Base-by-base conservation (phyloP, 2,113 vertebrate genomes). In the Stegostoma tigrinum region DNA sequence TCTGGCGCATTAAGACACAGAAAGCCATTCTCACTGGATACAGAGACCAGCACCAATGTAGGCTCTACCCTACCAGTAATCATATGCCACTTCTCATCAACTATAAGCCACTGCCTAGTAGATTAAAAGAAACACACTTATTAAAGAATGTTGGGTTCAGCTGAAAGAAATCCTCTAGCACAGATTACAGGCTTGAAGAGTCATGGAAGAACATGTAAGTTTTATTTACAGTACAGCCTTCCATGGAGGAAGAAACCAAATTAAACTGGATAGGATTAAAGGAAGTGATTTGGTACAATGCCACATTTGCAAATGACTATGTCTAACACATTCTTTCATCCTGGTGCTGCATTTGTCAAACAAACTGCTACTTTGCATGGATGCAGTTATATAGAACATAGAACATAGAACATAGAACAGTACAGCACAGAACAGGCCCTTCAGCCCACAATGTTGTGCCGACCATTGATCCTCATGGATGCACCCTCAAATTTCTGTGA, bases 11-110 rank as follows among this genome's bases (percentile, higher is more conserved):
- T 97, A 38, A 99, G 96, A 93, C 95, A 68, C 67, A 98, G 94
- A 4, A 96, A 83, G 0, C 97, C 97, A 0, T 97, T 64, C 8
- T 98, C 97, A 21, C 95, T 96, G 95, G 94, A 96, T 66, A 98
- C 66, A 3, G 98, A 97, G 68, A 99, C 67, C 70, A 99, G 96
- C 85, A 99, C 98, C 0, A 99, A 97, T 0, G 98, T 97, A 0
- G 99, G 98, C 97, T 99, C 97, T 97, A 99, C 98, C n/a, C 98
- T 97, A 78, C 97, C 99, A 0, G 99, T 99, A 68, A 99, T 97
- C 98, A 98, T 98, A 91, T 98, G 97, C 15, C 99, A 98, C 1
- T 98, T 98, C 86, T 99, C 98, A 1, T 98, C 98, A 91, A 98
- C 96, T 96, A 99, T 97, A 80, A 99, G 96, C 99, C 99, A 99